A percentile compares a stretch with the other conserved stretches of the same genome.
Evolutionary conservation across 2,888 invertebrate species (phyloP).

Genomic region (Spicauda simplicius): DNA sequence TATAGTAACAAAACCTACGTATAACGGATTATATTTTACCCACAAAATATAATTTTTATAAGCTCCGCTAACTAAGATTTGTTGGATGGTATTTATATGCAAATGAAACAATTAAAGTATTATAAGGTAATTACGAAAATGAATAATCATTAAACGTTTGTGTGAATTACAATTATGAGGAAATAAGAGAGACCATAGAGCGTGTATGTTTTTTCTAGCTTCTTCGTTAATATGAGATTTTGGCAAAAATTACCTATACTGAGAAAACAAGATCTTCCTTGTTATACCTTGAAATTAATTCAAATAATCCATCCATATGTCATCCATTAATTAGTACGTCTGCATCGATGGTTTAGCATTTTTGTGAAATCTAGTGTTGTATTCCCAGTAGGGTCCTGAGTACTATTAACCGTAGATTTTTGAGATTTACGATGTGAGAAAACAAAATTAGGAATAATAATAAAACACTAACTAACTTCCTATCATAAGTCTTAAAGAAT

Average conservation of each 20-base stretch:
- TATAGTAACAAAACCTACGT: conserved; percentile 18
- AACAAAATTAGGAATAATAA: too few relatives aligned
- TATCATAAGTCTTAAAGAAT: too few relatives aligned
- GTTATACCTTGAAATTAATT: not conserved
- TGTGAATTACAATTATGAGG: conserved; percentile 32
- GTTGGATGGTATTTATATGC: conserved; percentile 31
- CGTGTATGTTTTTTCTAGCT: conserved; percentile 10
- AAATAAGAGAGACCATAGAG: conserved; percentile 9
- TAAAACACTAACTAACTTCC: too few relatives aligned
- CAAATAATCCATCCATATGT: not conserved
- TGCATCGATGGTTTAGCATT: too few relatives aligned
- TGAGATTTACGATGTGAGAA: too few relatives aligned
- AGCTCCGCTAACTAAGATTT: conserved; percentile 28
- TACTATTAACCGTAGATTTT: too few relatives aligned
- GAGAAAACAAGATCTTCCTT: not conserved
- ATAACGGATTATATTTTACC: conserved; percentile 34
- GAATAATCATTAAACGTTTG: conserved; percentile 37
- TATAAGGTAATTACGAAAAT: conserved; percentile 34
- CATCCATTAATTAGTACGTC: too few relatives aligned
- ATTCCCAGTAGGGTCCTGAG: too few relatives aligned
- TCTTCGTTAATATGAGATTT: not conserved
- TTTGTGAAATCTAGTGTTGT: too few relatives aligned
- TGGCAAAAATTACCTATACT: not conserved
- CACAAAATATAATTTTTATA: conserved; percentile 25
- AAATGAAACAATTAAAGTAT: conserved; percentile 36